Conservation (phyloP, 1,140 invertebrate species). For the Plutomurus gul region DNA sequence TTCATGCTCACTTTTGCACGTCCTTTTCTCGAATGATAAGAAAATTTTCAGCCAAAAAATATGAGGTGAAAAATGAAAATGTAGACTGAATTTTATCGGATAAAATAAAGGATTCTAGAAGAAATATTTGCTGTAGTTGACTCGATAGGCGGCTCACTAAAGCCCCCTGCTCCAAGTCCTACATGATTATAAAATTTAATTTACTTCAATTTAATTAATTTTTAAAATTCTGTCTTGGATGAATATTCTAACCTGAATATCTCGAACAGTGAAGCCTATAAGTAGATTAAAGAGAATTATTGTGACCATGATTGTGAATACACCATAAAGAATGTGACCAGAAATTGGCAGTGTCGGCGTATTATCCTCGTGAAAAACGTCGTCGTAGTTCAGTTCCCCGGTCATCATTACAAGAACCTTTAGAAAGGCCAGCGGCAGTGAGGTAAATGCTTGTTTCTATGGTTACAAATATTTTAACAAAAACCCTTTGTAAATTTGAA, state of each 20-base stretch:
- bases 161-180: slow-evolving; percentile 27
- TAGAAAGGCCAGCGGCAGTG: slow-evolving; percentile 31
- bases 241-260: slow-evolving; percentile 56
- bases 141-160: background rate
- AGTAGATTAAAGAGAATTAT: slow-evolving; percentile 58
- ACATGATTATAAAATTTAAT: background rate
- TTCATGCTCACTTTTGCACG: background rate
- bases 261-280: slow-evolving; percentile 56
- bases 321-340: slow-evolving; percentile 54
- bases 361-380: slow-evolving; percentile 1
- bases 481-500: no score
- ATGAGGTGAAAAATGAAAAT: background rate
- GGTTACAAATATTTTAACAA: no score
- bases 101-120: slow-evolving; percentile 32
- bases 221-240: no score
- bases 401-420: slow-evolving; percentile 45
- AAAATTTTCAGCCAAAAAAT: background rate
- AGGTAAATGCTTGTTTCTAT: slow-evolving; percentile 31
- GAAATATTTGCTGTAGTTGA: slow-evolving; percentile 38
- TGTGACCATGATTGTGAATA: slow-evolving; percentile 56
- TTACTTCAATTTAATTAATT: background rate
- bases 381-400: slow-evolving; percentile 39
- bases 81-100: background rate
- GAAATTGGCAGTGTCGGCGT: slow-evolving; percentile 45
- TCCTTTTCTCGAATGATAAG: background rate